phyloP scores from a whole-genome alignment of 2,888 invertebrate species.

The Spialia ferax region DNA sequence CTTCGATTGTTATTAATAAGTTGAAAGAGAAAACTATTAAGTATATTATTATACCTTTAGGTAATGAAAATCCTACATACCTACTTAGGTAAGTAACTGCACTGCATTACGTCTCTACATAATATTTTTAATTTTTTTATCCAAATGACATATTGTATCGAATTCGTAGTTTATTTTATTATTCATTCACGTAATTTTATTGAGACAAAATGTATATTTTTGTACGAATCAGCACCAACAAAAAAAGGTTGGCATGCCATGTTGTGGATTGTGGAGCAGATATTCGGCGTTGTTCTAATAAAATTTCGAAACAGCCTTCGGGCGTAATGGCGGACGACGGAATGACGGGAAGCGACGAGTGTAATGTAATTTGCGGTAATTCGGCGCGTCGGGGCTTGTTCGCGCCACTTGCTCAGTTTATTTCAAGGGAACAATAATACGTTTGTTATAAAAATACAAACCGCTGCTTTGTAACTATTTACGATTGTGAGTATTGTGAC shows the following conservation, averaged over 20 bases:
- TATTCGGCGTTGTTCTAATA: conserved; percentile 34
- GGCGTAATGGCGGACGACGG: conserved; percentile 41
- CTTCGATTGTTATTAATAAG: no score
- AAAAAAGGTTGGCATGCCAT: conserved; percentile 1
- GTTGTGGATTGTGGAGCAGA: conserved; percentile 17
- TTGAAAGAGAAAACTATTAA: no score
- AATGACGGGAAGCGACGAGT: conserved; percentile 60
- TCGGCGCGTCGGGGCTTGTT: conserved; percentile 62
- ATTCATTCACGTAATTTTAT: neutral
- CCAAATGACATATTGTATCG: no score
- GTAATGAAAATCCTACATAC: no score
- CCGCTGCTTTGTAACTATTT: neutral
- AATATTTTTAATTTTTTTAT: no score
- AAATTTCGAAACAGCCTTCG: conserved; percentile 39
- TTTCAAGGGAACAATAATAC: conserved; percentile 40
- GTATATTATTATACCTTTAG: no score
- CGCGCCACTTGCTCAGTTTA: conserved; percentile 54
- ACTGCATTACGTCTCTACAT: no score
- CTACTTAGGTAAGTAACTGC: no score
- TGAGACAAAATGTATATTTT: no score
- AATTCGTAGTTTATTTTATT: no score
- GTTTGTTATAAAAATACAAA: conserved; percentile 4
- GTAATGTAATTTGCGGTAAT: conserved; percentile 81
- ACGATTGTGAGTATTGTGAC: no score
- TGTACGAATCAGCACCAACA: no score